These are phyloP conservation scores for Drosophila paranaensis DNA, from an alignment of 2,888 invertebrate genomes.

Conservation along the genomic window DNA sequence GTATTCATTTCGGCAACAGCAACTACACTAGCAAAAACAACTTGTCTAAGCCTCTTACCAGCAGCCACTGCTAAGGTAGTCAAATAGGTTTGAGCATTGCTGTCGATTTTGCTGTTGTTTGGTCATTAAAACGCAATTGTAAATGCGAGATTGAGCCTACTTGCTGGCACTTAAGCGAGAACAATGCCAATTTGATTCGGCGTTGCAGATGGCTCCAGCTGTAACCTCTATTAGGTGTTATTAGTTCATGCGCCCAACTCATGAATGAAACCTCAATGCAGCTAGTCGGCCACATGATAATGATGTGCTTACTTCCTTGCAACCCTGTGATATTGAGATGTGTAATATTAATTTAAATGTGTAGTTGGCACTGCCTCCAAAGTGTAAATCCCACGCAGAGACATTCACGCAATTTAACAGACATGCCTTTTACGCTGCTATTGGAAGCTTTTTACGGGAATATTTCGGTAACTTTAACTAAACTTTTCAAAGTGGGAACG, in stretches of 20 bases:
- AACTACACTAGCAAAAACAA: slow-evolving; percentile 40
- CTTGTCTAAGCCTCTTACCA: slow-evolving; percentile 71
- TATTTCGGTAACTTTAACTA: too few species aligned
- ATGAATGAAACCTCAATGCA: slow-evolving; percentile 1
- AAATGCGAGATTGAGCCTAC: slow-evolving; percentile 49
- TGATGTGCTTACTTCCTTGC: neutral
- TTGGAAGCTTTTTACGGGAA: neutral
- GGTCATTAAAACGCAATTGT: slow-evolving; percentile 54
- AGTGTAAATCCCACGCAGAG: neutral
- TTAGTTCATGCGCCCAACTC: slow-evolving; percentile 16
- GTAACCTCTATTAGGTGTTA: slow-evolving; percentile 6
- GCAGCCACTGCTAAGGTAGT: slow-evolving; percentile 7
- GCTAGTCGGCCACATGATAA: slow-evolving; percentile 6
- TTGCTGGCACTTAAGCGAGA: slow-evolving; percentile 40
- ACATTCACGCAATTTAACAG: neutral
- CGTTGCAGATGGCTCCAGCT: neutral
- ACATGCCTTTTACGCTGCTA: neutral
- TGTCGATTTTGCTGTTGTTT: slow-evolving; percentile 14
- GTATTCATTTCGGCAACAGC: slow-evolving; percentile 54
- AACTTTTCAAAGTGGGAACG: neutral
- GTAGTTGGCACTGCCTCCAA: neutral
- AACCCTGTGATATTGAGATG: slow-evolving; percentile 49
- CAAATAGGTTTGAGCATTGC: slow-evolving; percentile 3
- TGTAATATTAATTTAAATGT: slow-evolving; percentile 57
- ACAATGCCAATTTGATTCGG: slow-evolving; percentile 13